Evolutionary conservation across 2,113 vertebrate genomes (phyloP).

Genomic region (Eidolon helvum): DNA sequence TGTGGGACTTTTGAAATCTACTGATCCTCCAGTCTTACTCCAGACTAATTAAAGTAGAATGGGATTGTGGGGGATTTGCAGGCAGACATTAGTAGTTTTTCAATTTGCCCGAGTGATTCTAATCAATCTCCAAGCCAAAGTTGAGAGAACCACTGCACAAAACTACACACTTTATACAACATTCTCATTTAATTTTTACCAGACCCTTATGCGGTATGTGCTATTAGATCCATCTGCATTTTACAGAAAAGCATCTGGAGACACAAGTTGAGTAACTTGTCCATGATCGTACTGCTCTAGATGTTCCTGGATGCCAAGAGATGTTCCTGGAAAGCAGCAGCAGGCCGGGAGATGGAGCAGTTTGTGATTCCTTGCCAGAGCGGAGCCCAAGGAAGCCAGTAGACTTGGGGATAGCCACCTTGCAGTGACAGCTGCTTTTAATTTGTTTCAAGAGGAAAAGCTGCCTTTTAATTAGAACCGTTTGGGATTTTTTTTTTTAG

Average conservation of each 20-base stretch:
- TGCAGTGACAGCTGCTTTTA: slow-evolving; percentile 51
- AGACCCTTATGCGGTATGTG: background rate
- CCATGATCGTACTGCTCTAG: background rate
- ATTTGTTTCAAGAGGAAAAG: slow-evolving; percentile 56
- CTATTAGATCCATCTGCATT: background rate
- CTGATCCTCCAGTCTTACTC: background rate
- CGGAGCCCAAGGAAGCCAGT: background rate
- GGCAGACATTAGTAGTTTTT: background rate
- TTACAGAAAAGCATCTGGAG: background rate
- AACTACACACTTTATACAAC: background rate
- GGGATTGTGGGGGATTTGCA: background rate
- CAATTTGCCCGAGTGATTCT: background rate
- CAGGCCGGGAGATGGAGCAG: background rate
- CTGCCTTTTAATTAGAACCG: slow-evolving; percentile 59
- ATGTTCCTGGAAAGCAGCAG: background rate
- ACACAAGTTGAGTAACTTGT: background rate
- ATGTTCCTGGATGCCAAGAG: background rate
- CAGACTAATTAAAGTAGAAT: background rate
- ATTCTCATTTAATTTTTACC: background rate
- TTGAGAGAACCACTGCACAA: background rate
- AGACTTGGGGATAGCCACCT: background rate
- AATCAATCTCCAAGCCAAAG: background rate
- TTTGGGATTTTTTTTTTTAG: background rate
- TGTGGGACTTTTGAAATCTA: background rate
- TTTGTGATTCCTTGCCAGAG: background rate